These are phyloP conservation scores for Melinopterus prodromus DNA, from an alignment of 2,888 invertebrate species.

Conservation along the genomic window DNA sequence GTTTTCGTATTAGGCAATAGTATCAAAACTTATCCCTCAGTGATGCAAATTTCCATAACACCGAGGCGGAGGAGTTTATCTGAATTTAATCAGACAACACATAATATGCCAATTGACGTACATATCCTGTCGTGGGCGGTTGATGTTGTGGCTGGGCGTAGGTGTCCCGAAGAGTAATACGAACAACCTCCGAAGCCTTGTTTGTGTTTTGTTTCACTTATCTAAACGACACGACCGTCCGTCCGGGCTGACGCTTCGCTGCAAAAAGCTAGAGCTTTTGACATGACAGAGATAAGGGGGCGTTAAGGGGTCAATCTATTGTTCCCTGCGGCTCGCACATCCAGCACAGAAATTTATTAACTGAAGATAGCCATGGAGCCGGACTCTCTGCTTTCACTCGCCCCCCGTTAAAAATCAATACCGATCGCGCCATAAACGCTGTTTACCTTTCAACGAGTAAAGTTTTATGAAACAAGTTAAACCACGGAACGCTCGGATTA, in stretches of 20 bases:
- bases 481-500: background rate
- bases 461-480: background rate
- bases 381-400: background rate
- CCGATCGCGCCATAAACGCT: background rate
- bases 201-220: conserved; percentile 4
- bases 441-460: background rate
- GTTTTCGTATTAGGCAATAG: too few species aligned
- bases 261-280: conserved; percentile 20
- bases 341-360: conserved; percentile 34
- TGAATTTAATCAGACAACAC: too few species aligned
- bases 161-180: background rate
- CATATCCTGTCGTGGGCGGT: background rate
- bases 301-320: conserved; percentile 35
- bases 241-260: background rate
- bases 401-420: background rate
- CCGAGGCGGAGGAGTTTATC: too few species aligned
- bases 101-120: background rate
- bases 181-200: background rate
- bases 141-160: background rate
- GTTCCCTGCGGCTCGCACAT: conserved; percentile 32
- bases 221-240: conserved; percentile 4
- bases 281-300: conserved; percentile 34
- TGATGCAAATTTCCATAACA: too few species aligned
- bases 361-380: conserved; percentile 7
- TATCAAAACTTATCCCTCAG: too few species aligned